Percentiles rank a stretch among this genome's conserved stretches.
Conservation (phyloP, 2,113 vertebrate genomes). For the Catharus fuscescens region DNA sequence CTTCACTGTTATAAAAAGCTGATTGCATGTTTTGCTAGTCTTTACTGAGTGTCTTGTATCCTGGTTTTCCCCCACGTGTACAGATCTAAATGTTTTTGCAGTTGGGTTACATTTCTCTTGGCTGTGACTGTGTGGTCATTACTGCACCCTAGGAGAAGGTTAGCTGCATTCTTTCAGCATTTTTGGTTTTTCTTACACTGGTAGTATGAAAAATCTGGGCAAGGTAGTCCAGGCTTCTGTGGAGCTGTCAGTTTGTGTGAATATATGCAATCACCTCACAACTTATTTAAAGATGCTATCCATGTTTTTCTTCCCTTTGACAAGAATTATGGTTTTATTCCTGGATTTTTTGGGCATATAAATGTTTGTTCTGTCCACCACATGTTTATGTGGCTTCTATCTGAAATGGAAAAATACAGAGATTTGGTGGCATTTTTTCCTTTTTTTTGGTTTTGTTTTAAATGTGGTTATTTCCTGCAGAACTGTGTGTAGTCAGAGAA, state of each 20-base stretch:
- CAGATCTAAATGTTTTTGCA: not conserved
- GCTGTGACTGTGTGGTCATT: not conserved
- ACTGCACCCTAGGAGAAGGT: not conserved
- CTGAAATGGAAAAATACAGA: not conserved
- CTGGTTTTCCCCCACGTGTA: not conserved
- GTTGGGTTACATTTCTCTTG: not conserved
- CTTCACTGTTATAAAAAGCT: not conserved
- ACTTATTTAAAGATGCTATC: not conserved
- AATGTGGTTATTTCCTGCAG: not conserved
- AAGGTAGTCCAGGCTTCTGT: not conserved
- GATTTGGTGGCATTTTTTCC: accelerated
- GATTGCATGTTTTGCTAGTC: not conserved
- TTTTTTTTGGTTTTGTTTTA: not conserved
- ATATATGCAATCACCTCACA: not conserved
- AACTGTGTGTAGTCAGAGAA: not conserved
- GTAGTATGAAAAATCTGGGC: not conserved
- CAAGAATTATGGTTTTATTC: not conserved
- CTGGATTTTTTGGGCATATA: not conserved
- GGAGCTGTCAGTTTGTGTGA: not conserved
- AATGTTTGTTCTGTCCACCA: not conserved
- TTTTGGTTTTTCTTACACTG: not conserved
- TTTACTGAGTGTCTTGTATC: not conserved
- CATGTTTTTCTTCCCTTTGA: not conserved
- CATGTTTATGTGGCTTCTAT: not conserved
- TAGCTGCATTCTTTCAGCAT: not conserved